A percentile compares a stretch with the other conserved stretches of the same genome.
Evolutionary conservation across 2,797 vertebrate species (phyloP).

Genomic region (Linurgus olivaceus): DNA sequence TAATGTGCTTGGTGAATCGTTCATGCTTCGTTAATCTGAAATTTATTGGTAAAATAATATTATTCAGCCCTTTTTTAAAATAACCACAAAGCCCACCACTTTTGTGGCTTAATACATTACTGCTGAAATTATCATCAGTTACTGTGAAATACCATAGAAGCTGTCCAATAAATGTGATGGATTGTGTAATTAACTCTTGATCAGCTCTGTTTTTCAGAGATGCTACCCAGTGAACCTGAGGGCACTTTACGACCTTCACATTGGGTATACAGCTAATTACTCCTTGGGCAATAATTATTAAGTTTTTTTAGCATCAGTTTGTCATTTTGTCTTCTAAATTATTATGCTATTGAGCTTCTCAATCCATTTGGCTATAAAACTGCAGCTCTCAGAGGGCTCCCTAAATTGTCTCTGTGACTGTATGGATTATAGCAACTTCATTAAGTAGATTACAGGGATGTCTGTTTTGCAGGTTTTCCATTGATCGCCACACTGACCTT

Average conservation of each 20-base stretch:
- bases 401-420: constrained; percentile 13
- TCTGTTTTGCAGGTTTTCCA: constrained; percentile 89
- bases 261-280: constrained; percentile 79
- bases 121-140: constrained; percentile 61
- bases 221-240: constrained; percentile 70
- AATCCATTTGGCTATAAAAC: constrained; percentile 52
- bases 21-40: background rate
- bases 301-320: constrained; percentile 65
- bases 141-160: constrained; percentile 70
- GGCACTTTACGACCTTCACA: constrained; percentile 75
- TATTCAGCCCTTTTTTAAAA: background rate
- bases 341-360: constrained; percentile 52
- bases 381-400: constrained; percentile 55
- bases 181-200: constrained; percentile 80
- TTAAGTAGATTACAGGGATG: constrained; percentile 61
- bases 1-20: background rate
- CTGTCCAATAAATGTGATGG: constrained; percentile 76
- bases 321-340: constrained; percentile 70
- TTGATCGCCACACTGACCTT: constrained; percentile 96
- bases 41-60: constrained; percentile 25
- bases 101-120: constrained; percentile 27
- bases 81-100: background rate
- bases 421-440: constrained; percentile 24
- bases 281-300: constrained; percentile 82
- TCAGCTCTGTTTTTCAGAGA: constrained; percentile 73